A percentile compares a stretch with the other conserved stretches of the same genome.
These are phyloP conservation scores for Mungos mungo DNA, from an alignment of 2,113 vertebrate genomes.

Conservation along the genomic window DNA sequence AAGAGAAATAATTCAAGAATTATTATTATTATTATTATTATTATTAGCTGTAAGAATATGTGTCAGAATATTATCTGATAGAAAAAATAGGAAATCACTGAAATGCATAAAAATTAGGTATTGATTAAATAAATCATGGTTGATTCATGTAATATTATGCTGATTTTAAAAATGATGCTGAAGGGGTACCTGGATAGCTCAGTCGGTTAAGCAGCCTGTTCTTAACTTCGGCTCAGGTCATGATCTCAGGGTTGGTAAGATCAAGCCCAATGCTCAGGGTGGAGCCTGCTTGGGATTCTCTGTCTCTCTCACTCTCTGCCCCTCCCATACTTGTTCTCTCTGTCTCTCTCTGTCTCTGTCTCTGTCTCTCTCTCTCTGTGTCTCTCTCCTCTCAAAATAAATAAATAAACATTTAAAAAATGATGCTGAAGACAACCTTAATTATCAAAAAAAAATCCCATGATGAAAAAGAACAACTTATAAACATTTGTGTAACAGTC, in stretches of 20 bases:
- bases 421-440: neutral
- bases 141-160: neutral
- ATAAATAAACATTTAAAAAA: neutral
- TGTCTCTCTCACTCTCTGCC: no score
- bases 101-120: neutral
- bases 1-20: neutral
- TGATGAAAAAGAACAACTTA: neutral
- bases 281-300: no score
- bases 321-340: no score
- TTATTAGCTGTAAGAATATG: neutral
- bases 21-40: no score
- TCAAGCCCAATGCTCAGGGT: no score
- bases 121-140: neutral
- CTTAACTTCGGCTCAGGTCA: no score
- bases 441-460: neutral
- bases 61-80: neutral
- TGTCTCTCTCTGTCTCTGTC: no score
- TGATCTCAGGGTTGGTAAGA: no score
- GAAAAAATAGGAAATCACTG: neutral
- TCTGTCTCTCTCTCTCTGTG: no score
- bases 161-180: neutral
- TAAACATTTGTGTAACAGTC: neutral
- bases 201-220: no score
- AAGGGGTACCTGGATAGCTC: no score
- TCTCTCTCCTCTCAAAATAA: no score